Conservation (phyloP, 2,797 vertebrate species). For the Oreonectes daqikongensis region DNA sequence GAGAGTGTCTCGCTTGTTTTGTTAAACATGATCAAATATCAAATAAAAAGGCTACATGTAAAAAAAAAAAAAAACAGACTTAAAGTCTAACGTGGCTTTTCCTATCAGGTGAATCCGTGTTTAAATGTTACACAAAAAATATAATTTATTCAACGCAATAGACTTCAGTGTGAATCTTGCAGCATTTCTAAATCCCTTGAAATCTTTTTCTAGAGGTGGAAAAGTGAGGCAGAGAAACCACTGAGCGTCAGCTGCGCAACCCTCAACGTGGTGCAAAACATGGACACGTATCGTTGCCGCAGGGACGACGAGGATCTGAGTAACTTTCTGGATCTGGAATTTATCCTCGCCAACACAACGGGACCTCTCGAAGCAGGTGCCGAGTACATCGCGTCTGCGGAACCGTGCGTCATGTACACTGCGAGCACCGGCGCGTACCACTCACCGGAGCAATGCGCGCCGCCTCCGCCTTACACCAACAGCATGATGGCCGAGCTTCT, state of each 20-base stretch:
- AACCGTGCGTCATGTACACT: constrained; percentile 72
- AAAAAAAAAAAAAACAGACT: no score
- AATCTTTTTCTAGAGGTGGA: constrained; percentile 80
- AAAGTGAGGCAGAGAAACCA: constrained; percentile 78
- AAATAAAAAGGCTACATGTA: no score
- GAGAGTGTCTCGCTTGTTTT: no score
- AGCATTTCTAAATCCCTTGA: neutral
- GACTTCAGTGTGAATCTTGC: neutral
- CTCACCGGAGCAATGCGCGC: constrained; percentile 77
- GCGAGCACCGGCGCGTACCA: constrained; percentile 73
- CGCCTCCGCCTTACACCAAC: constrained; percentile 81
- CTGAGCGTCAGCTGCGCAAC: constrained; percentile 75
- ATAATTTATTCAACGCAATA: no score
- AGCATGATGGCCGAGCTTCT: constrained; percentile 87
- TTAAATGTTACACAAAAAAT: no score
- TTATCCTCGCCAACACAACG: constrained; percentile 92
- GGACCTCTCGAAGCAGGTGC: constrained; percentile 66
- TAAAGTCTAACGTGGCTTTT: no score
- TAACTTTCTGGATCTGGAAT: constrained; percentile 91
- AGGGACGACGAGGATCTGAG: constrained; percentile 93
- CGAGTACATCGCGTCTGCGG: constrained; percentile 75
- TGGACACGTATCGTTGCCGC: constrained; percentile 74
- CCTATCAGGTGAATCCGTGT: no score
- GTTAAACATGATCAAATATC: no score
- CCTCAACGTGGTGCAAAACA: constrained; percentile 75